Base-by-base conservation (phyloP, 2,888 invertebrate genomes). In the Polietes domitor region DNA sequence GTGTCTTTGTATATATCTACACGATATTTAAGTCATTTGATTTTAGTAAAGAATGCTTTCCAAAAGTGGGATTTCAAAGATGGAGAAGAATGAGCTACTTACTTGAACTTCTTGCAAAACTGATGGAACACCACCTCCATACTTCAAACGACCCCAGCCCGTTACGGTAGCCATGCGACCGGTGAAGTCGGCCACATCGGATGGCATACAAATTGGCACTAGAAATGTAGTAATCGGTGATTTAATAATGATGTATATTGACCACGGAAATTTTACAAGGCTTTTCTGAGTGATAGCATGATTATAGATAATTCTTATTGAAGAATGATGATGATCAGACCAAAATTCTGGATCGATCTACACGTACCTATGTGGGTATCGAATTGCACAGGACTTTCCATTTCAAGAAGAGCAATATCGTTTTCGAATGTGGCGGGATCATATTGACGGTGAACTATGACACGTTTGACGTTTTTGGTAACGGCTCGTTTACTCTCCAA, bases 191-290 rank as follows among this genome's bases (percentile, higher is more conserved):
- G 95, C 94, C 50, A 94, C 94, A 58, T 96, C 95, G 1, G 94
- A 93, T 0, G 97, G 98, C 94, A 98, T 95, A 92, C 98, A 98
- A 91, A 98, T 97, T 26, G 98, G 98, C 50, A 98, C 97, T 96
- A 9, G 37, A 9, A 37, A 37, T 3, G 12, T 10, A n/a, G 15
- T 4, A 47, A n/a, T 12, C 47, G n/a, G n/a, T 58, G 10, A 17
- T 58, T n/a, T 58, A 12, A 9, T 53, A 24, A 12, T 15, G 47
- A 1, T 28, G 9, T 2, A 24, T 2, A n/a, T 32, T 32, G 4
- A 32, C 32, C 5, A 32, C 32, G 32, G 4, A 32, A 4, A 32
- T 32, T 9, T 32, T 32, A 47, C 1, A 47, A n/a, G 47, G 47
- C n/a, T n/a, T n/a, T n/a, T n/a, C n/a, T n/a, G n/a, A n/a, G n/a